These are phyloP conservation scores for Drosophila flavopinicola DNA, from an alignment of 2,888 invertebrate genomes.

Conservation along the genomic window DNA sequence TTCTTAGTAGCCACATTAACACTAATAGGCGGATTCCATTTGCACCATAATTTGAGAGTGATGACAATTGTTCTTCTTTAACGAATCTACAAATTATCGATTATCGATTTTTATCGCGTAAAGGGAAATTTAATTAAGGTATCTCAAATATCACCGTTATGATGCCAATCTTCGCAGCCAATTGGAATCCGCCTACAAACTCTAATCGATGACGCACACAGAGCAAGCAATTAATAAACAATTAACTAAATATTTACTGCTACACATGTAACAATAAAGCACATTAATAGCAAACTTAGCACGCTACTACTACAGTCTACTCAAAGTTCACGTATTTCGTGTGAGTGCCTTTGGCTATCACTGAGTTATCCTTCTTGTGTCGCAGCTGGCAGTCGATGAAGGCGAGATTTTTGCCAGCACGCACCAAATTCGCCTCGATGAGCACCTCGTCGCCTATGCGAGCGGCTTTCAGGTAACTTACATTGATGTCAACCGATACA, in stretches of 20 bases:
- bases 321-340: constrained; percentile 88
- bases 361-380: constrained; percentile 89
- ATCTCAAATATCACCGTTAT: not conserved
- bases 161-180: not conserved
- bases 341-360: constrained; percentile 92
- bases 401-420: constrained; percentile 91
- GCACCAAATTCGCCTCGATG: constrained; percentile 90
- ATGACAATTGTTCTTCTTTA: not conserved
- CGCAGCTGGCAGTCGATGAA: constrained; percentile 92
- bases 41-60: not conserved
- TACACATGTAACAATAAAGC: constrained; percentile 78
- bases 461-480: constrained; percentile 92
- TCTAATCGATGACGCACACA: constrained; percentile 52
- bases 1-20: constrained; percentile 67
- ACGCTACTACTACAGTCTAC: no score
- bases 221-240: constrained; percentile 51
- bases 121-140: not conserved
- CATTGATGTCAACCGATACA: constrained; percentile 92
- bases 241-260: constrained; percentile 67
- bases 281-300: constrained; percentile 51
- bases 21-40: constrained; percentile 28
- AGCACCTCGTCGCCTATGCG: constrained; percentile 90
- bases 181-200: constrained; percentile 26
- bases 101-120: not conserved
- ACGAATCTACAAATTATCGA: not conserved